Conservation (phyloP, 2,113 vertebrate species). For the Nothobranchius kuhntae region DNA sequence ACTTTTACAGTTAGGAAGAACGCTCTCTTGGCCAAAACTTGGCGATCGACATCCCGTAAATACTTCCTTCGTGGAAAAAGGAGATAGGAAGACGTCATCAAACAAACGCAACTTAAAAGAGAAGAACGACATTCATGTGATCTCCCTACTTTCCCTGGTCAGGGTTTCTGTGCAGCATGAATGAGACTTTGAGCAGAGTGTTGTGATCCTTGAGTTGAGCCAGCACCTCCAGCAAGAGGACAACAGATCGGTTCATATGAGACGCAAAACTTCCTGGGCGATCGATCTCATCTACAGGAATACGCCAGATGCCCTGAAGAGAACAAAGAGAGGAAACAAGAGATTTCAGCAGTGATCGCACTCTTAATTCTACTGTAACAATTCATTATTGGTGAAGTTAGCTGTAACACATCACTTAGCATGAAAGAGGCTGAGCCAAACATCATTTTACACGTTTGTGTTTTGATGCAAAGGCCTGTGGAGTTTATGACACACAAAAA, state of each 20-base stretch:
- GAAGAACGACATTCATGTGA: not conserved
- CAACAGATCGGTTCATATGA: slow-evolving; percentile 99
- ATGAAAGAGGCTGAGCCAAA: not conserved
- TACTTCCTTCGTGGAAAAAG: slow-evolving; percentile 86
- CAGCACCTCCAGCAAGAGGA: slow-evolving; percentile 92
- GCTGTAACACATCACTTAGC: not conserved
- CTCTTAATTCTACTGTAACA: not conserved
- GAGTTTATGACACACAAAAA: slow-evolving; percentile 35
- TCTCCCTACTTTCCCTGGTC: slow-evolving; percentile 97
- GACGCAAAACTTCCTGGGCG: slow-evolving; percentile 97
- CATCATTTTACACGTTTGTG: not conserved
- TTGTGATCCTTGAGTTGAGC: slow-evolving; percentile 92
- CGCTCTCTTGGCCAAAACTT: slow-evolving; percentile 93
- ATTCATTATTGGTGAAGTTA: not conserved
- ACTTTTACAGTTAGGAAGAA: slow-evolving; percentile 96
- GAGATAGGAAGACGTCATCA: slow-evolving; percentile 17
- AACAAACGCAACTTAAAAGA: slow-evolving; percentile 11
- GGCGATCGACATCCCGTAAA: slow-evolving; percentile 97
- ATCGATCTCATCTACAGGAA: slow-evolving; percentile 99
- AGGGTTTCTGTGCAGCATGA: slow-evolving; percentile 97
- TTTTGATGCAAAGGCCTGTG: not conserved
- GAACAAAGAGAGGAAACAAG: slow-evolving; percentile 4
- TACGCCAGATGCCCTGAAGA: slow-evolving; percentile 96
- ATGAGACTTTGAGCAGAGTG: slow-evolving; percentile 94
- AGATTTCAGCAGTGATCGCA: not conserved